Conservation (phyloP, 2,888 invertebrate genomes). For the Helleia helle region DNA sequence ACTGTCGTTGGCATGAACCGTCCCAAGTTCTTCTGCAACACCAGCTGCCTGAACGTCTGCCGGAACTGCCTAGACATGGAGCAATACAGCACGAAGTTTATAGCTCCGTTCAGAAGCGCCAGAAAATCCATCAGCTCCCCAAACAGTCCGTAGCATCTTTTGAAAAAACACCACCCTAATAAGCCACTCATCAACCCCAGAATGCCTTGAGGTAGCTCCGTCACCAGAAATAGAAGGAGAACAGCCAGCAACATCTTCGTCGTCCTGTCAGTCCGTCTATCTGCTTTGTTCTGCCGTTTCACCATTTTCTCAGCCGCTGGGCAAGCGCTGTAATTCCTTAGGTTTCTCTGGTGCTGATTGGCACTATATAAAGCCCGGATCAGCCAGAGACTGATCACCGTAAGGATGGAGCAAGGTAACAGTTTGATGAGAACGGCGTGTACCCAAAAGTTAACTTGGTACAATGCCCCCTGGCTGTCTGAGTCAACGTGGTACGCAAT, state of each 20-base stretch:
- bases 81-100: conserved; percentile 95
- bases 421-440: conserved; percentile 87
- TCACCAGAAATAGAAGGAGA: conserved; percentile 87
- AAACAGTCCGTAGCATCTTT: conserved; percentile 84
- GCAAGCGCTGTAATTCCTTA: conserved; percentile 77
- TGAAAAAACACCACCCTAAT: conserved; percentile 81
- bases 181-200: conserved; percentile 82
- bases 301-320: conserved; percentile 61
- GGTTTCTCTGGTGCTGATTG: conserved; percentile 80
- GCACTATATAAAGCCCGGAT: conserved; percentile 83
- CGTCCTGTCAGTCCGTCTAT: conserved; percentile 87
- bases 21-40: conserved; percentile 77
- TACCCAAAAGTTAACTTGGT: conserved; percentile 85
- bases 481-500: conserved; percentile 66
- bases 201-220: conserved; percentile 90
- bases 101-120: conserved; percentile 91
- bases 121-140: conserved; percentile 93
- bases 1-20: conserved; percentile 74
- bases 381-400: conserved; percentile 80
- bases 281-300: conserved; percentile 73
- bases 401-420: conserved; percentile 84
- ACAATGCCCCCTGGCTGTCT: conserved; percentile 73
- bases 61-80: conserved; percentile 96
- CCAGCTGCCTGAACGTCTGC: conserved; percentile 81
- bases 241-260: conserved; percentile 93